Percentiles rank a stretch among this genome's conserved stretches.
Evolutionary conservation across 2,888 invertebrate species (phyloP).

Genomic region (Eupithecia tripunctaria): DNA sequence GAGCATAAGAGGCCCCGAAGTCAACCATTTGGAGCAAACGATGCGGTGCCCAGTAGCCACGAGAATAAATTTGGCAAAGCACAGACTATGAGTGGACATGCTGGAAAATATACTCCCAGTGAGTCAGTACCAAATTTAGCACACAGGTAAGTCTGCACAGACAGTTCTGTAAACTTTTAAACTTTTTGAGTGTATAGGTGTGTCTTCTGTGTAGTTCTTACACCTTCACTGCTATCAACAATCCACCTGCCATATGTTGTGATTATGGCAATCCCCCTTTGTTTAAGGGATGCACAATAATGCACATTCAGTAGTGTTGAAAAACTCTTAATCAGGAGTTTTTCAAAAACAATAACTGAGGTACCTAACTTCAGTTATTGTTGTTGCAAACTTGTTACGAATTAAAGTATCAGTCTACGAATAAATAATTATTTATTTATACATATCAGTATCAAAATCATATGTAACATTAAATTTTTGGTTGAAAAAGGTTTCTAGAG

Average conservation of each 20-base stretch:
- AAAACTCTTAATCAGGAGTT: not conserved
- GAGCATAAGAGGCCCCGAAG: constrained; percentile 84
- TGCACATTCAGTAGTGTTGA: not conserved
- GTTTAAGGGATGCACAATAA: not conserved
- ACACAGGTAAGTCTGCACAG: constrained; percentile 64
- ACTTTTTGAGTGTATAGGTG: not conserved
- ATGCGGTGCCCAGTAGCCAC: constrained; percentile 70
- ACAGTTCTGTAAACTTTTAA: not conserved
- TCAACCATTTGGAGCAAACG: constrained; percentile 73
- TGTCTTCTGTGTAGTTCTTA: not conserved
- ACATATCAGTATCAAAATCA: not conserved
- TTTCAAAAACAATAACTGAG: no score
- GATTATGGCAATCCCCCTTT: not conserved
- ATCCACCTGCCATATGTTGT: not conserved
- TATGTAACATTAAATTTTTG: not conserved
- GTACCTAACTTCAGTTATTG: not conserved
- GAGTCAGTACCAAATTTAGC: constrained; percentile 83
- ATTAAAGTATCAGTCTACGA: not conserved
- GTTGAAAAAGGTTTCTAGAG: not conserved
- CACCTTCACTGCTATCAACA: not conserved
- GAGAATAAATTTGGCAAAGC: constrained; percentile 91
- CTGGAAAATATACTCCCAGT: constrained; percentile 92
- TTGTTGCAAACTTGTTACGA: not conserved
- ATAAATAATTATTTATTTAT: no score
- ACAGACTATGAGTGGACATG: constrained; percentile 91